Evolutionary conservation across 2,888 invertebrate species (phyloP).

Genomic region (Himalopsyche japonica): DNA sequence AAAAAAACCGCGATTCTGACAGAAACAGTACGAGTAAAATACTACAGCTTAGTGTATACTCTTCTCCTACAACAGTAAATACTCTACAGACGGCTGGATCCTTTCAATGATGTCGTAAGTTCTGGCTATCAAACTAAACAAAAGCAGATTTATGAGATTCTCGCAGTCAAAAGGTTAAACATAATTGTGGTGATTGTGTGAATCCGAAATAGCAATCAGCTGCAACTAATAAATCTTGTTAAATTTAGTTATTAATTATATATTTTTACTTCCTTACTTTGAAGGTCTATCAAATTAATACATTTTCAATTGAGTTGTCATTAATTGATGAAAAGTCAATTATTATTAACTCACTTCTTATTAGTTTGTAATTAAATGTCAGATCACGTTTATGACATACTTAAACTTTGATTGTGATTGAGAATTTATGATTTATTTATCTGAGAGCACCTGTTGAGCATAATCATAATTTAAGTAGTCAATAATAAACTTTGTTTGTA

Average conservation of each 20-base stretch:
- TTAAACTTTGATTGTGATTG: not conserved
- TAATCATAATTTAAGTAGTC: not conserved
- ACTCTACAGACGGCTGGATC: too few relatives aligned
- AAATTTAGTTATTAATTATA: not conserved
- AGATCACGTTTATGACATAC: not conserved
- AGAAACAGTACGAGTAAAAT: too few relatives aligned
- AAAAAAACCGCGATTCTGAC: too few relatives aligned
- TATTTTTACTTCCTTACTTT: not conserved
- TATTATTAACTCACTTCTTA: not conserved
- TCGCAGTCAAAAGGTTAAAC: too few relatives aligned
- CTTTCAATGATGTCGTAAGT: too few relatives aligned
- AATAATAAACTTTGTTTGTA: not conserved
- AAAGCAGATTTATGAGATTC: too few relatives aligned
- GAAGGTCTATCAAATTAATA: not conserved
- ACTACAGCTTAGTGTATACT: too few relatives aligned
- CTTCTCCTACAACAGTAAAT: too few relatives aligned
- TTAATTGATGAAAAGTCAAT: not conserved
- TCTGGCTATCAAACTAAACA: too few relatives aligned
- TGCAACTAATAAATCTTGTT: not conserved
- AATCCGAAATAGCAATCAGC: too few relatives aligned
- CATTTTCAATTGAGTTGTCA: not conserved
- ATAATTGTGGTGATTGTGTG: too few relatives aligned
- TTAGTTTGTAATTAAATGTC: not conserved
- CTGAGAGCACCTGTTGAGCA: not conserved
- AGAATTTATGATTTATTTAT: not conserved